Base-by-base conservation (phyloP, 1,140 invertebrate species). In the Drosophila orena region DNA sequence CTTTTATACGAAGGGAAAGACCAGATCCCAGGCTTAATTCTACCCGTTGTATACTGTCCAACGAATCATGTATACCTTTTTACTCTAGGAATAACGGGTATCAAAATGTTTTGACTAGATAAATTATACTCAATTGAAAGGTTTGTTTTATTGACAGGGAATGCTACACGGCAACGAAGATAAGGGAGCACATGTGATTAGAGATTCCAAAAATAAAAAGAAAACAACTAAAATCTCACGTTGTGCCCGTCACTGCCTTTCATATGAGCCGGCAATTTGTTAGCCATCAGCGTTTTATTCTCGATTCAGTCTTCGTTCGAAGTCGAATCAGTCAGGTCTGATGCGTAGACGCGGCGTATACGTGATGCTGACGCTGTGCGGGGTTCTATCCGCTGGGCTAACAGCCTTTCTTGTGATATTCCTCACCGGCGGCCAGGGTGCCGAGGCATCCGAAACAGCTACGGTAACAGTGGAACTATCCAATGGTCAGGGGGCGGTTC, bases 401-500 rank as follows among this genome's bases (percentile, higher is more conserved):
- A 61, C 42, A 46, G 42, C 22, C 38, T 76, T 60, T 52, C 40
- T 89, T 35, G 22, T 88, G 44, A 52, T 89, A 20, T 54, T 47
- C 17, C 53, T 76, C 11, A 53, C 37, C 34, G 43, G 46, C 10
- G 42, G 37, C 1, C 12, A 38, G n/a, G 77, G 42, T 10, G 62
- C 65, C 8, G 66, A 49, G 17, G 58, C 58, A 0, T 35, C 27
- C 2, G 43, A 66, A 10, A 37, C 30, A 38, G 34, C 53, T 17
- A 88, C 76, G 2, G 34, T 80, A 5, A 57, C 53, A 0, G 52
- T 89, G 0, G 35, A 79, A 37, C 35, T 88, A 4, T 43, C 61
- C 10, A 60, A 93, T 90, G 69, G 93, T 90, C 58, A 94, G 55
- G 91, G 92, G 64, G 93, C 93, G 62, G 93, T 94, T 54, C 93